A percentile compares a stretch with the other conserved stretches of the same genome.
phyloP scores from a whole-genome alignment of 2,888 invertebrate genomes.

The Athalia rosae region DNA sequence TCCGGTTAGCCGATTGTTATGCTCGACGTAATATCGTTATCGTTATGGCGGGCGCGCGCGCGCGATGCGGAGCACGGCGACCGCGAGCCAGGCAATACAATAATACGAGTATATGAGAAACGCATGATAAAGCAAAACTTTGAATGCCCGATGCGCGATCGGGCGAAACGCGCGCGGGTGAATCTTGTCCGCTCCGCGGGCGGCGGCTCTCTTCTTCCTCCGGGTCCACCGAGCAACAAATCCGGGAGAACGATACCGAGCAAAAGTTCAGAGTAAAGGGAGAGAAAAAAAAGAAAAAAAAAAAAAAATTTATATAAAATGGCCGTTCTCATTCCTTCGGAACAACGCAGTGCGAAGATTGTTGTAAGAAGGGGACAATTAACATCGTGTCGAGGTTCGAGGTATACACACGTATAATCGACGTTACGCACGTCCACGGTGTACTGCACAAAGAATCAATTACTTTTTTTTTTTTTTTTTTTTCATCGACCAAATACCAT shows the following conservation, averaged over 20 bases:
- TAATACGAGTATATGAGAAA: not conserved
- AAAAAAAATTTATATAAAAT: too few relatives aligned
- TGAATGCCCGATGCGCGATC: not conserved
- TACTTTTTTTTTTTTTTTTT: not conserved
- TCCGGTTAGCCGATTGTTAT: conserved; percentile 38
- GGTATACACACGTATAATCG: not conserved
- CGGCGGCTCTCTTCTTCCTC: too few relatives aligned
- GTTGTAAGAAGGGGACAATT: not conserved
- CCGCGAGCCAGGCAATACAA: too few relatives aligned
- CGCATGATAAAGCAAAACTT: conserved; percentile 23
- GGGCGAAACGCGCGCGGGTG: not conserved
- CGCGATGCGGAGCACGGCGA: not conserved
- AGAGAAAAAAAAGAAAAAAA: too few relatives aligned
- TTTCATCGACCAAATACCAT: not conserved
- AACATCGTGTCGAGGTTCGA: too few relatives aligned
- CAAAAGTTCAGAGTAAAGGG: too few relatives aligned
- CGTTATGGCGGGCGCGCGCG: conserved; percentile 6
- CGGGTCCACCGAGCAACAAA: too few relatives aligned
- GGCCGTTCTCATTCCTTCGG: not conserved
- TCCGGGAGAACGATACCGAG: too few relatives aligned
- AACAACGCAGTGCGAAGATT: not conserved
- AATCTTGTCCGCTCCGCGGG: not conserved
- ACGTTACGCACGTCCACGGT: conserved; percentile 19
- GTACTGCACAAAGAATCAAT: conserved; percentile 29
- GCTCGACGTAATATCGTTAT: conserved; percentile 44